Evolutionary conservation across 2,797 vertebrate genomes (phyloP).

Genomic region (Telmatherina bonti): DNA sequence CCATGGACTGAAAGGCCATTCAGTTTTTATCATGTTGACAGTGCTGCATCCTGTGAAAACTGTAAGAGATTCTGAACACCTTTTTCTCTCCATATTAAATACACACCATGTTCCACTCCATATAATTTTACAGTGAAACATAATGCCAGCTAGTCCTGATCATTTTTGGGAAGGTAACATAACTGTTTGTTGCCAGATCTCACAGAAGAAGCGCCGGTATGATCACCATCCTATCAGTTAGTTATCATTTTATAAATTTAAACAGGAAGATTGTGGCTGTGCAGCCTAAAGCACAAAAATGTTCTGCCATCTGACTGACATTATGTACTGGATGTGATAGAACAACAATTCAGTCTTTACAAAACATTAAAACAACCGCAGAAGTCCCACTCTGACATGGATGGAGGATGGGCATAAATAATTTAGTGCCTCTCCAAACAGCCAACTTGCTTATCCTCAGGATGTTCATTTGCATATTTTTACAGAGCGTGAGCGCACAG

Average conservation of each 20-base stretch:
- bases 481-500: conserved; percentile 23
- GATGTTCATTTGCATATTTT: not conserved
- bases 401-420: not conserved
- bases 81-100: not conserved
- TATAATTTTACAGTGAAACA: no score
- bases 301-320: no score
- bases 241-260: not conserved
- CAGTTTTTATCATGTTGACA: not conserved
- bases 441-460: no score
- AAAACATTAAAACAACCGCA: not conserved
- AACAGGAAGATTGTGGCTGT: not conserved
- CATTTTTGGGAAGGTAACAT: not conserved
- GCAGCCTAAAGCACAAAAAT: no score
- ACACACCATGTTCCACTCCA: no score
- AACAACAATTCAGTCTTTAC: not conserved
- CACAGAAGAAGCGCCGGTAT: not conserved
- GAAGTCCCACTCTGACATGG: not conserved
- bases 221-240: not conserved
- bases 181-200: not conserved
- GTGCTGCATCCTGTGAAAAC: not conserved
- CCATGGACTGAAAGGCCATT: not conserved
- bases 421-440: no score
- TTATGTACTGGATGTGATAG: no score
- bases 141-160: not conserved
- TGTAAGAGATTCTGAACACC: not conserved